These are phyloP conservation scores for Glaucomys volans DNA, from an alignment of 2,113 vertebrate genomes.

Conservation along the genomic window DNA sequence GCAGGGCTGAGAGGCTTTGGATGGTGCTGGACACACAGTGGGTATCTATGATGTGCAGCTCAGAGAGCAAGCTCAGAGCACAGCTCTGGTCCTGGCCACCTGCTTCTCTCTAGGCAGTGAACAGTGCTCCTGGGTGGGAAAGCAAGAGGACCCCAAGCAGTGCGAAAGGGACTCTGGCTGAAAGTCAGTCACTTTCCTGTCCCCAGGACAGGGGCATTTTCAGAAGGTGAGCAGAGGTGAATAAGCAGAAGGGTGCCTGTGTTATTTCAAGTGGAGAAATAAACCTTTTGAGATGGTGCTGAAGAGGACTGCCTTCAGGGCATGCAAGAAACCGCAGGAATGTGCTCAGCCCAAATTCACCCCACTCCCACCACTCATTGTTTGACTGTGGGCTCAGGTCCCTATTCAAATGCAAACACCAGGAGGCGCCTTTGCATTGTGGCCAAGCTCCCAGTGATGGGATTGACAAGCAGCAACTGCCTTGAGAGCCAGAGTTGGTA, in stretches of 20 bases:
- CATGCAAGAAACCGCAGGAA: not conserved
- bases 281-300: not conserved
- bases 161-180: not conserved
- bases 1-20: not conserved
- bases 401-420: conserved; percentile 78
- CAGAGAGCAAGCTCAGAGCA: not conserved
- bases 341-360: not conserved
- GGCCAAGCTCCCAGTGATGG: not conserved
- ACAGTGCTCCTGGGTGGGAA: not conserved
- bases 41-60: not conserved
- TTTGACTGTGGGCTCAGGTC: not conserved
- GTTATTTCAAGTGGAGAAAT: not conserved
- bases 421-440: conserved; percentile 81
- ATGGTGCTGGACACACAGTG: accelerated
- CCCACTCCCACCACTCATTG: not conserved
- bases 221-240: not conserved
- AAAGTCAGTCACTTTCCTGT: not conserved
- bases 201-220: not conserved
- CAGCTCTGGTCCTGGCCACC: not conserved
- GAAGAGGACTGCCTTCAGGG: not conserved
- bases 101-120: not conserved
- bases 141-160: not conserved
- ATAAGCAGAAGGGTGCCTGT: not conserved
- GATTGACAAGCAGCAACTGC: conserved; percentile 5
- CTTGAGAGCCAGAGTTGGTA: accelerated